phyloP scores from a whole-genome alignment of 1,140 invertebrate genomes.

The Drosophila kohkoa region DNA sequence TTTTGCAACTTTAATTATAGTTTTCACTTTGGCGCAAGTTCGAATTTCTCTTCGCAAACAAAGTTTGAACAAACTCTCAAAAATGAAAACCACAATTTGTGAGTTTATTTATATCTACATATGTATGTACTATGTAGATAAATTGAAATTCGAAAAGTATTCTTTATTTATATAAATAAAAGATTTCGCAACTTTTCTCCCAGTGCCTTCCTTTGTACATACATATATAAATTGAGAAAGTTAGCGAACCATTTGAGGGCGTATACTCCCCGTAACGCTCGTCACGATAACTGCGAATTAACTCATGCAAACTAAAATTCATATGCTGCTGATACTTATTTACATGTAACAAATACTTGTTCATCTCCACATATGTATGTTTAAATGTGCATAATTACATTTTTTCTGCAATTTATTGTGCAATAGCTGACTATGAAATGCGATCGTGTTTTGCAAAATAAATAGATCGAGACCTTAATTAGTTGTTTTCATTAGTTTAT shows the following conservation, averaged over 20 bases:
- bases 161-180: neutral
- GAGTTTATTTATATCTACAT: too few species aligned
- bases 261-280: constrained; percentile 12
- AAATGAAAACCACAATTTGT: too few species aligned
- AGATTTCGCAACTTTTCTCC: neutral
- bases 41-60: too few species aligned
- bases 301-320: neutral
- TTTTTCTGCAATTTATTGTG: constrained; percentile 4
- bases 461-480: constrained; percentile 15
- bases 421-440: constrained; percentile 11
- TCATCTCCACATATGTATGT: neutral
- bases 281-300: constrained; percentile 11
- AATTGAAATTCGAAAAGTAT: neutral
- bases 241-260: neutral
- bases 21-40: neutral
- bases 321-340: neutral
- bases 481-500: neutral
- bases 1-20: neutral
- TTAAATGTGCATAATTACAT: neutral
- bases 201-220: neutral
- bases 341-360: constrained; percentile 6
- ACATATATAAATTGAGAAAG: neutral
- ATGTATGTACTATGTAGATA: neutral
- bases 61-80: too few species aligned
- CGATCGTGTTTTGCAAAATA: constrained; percentile 10